Base-by-base conservation (phyloP, 2,113 vertebrate species). In the Chamaea fasciata region DNA sequence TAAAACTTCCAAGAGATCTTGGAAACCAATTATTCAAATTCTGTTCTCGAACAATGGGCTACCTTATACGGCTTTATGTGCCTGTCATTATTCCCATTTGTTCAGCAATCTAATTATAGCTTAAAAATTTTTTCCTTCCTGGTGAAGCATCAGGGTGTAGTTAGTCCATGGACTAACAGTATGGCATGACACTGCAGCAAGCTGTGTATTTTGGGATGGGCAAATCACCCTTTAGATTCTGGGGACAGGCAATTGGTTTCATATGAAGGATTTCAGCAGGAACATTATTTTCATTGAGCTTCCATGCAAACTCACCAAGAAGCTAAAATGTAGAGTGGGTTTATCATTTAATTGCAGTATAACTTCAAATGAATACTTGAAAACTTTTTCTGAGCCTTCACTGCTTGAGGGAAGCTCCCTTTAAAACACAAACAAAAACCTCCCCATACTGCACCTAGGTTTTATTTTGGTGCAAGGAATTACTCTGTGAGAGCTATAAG, bases 1-100 rank as follows among this genome's bases (percentile, higher is more conserved):
- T 81, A 62, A 77, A 95, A 73, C 26, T 81, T 94, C 59, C 80
- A 73, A 39, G 84, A 82, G 28, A 65, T 79, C 77, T 78, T 65
- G 62, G 44, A 90, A 81, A 87, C 19, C 33, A 83, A 71, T 86
- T 93, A 90, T 84, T 87, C 39, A 67, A 64, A 91, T 20, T 68
- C 28, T 5, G 15, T 79, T 84, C 57, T 70, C 1, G 4, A 91
- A 74, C 13, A 80, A 62, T 33, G 17, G 17, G 20, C 17, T 91
- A 80, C 35, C 27, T 82, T 63, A 35, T 20, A 33, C 15, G 53
- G 35, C 17, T 83, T 80, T 80, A 55, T 77, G 27, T 64, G 63
- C 55, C 49, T 83, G 52, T 59, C 50, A 60, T 14, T 50, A 35
- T 57, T 52, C 16, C 26, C 11, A 22, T 71, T 92, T 84, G 33